Percentiles rank a stretch among this genome's conserved stretches.
Conservation (phyloP, 2,888 invertebrate species). For the Mythimna pallens region DNA sequence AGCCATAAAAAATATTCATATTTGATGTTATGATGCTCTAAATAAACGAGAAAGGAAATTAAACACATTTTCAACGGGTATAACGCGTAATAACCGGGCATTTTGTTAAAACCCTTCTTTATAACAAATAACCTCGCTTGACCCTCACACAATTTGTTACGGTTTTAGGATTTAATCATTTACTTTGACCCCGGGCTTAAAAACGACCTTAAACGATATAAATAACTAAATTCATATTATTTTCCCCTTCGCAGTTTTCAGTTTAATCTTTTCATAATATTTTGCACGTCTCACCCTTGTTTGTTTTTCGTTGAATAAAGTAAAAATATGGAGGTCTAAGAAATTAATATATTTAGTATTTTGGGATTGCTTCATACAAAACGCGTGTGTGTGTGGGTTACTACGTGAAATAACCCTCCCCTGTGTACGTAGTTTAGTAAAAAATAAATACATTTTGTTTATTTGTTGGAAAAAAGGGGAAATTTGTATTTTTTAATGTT, state of each 20-base stretch:
- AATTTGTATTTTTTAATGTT: too few relatives aligned
- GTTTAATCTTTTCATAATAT: slow-evolving; percentile 46
- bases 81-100: slow-evolving; percentile 47
- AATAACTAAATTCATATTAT: slow-evolving; percentile 58
- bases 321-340: slow-evolving; percentile 8
- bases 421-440: too few relatives aligned
- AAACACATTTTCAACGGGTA: slow-evolving; percentile 57
- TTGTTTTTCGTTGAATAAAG: background rate
- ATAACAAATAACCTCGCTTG: slow-evolving; percentile 59
- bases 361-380: background rate
- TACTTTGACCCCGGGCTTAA: slow-evolving; percentile 58
- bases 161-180: slow-evolving; percentile 63
- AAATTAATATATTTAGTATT: background rate
- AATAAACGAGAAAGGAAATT: slow-evolving; percentile 59
- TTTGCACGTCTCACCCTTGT: slow-evolving; percentile 27
- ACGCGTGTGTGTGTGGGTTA: too few relatives aligned
- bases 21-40: slow-evolving; percentile 47
- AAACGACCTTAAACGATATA: slow-evolving; percentile 57
- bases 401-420: too few relatives aligned
- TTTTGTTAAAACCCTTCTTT: slow-evolving; percentile 58
- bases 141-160: slow-evolving; percentile 66
- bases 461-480: too few relatives aligned
- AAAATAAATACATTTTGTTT: too few relatives aligned
- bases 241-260: slow-evolving; percentile 35
- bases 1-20: slow-evolving; percentile 42